Evolutionary conservation across 30 jellyfish, hydroid and myxozoan genomes (phyloP), one percentile per base, ranked within the genome.

Genomic region (Cassiopea andromeda): DNA sequence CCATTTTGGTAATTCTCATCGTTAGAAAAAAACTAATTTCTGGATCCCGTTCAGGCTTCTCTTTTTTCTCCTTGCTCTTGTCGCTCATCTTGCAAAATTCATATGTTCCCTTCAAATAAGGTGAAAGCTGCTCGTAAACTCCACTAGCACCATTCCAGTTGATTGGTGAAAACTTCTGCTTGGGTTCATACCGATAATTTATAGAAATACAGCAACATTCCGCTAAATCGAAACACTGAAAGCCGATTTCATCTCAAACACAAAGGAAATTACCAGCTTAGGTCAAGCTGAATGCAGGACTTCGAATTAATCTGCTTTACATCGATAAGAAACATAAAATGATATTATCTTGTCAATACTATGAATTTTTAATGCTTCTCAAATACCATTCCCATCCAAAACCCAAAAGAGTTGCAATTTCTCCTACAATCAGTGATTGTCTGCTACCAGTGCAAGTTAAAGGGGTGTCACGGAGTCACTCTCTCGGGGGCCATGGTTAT

Each of bases 271-370:
- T 49, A 68, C 49, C 59, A 60, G 70, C 75, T 86, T 76, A 78
- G 93, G 93, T 86, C 93, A 86, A 76, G 93, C 88, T 86, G 93
- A 86, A 68, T 66, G 71, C 93, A 76, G 44, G 77, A 69, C 88
- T 86, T 75, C 93, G 58, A 13, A 16, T 75, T 68, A 83, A 83
- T 82, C 91, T 46, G 84, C 69, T 57, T 73, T 49, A 83, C 77
- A 46, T 12, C 50, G 85, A 77, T 66, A 78, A 78, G 78, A 68
- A 77, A 69, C 84, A 71, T 48, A 83, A 83, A 67, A 46, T 57
- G 89, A 86, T 77, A 61, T 75, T 86, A 86, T 86, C 93, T 75
- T 38, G 87, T 75, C 60, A 67, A 68, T 60, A 75, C 18, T 80
- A 86, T 86, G 61, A 72, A 83, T 83, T 48, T 83, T 83, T 83